Evolutionary conservation across 2,888 invertebrate species (phyloP).

Genomic region (Myopa tessellatipennis): DNA sequence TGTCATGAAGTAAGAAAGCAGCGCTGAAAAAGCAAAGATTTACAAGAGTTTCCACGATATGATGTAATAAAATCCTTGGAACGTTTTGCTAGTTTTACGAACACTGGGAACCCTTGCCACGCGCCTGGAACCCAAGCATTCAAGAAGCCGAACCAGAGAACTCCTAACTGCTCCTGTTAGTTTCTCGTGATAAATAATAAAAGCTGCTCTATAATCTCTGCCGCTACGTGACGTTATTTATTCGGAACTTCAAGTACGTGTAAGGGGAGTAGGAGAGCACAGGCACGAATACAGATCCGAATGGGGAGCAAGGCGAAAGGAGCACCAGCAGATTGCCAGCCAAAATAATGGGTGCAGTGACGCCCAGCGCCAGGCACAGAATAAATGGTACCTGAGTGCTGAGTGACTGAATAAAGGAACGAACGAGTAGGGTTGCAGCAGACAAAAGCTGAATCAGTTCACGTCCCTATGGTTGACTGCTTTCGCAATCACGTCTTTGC

Average conservation of each 20-base stretch:
- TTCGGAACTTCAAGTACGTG: slow-evolving; percentile 64
- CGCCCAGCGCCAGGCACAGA: neutral
- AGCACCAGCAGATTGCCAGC: neutral
- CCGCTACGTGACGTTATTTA: slow-evolving; percentile 68
- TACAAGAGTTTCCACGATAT: slow-evolving; percentile 63
- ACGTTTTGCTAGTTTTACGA: slow-evolving; percentile 29
- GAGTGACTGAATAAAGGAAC: neutral
- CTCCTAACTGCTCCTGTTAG: slow-evolving; percentile 45
- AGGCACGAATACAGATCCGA: too few species aligned
- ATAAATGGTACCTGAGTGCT: neutral
- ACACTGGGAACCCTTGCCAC: neutral
- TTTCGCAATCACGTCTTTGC: slow-evolving; percentile 67
- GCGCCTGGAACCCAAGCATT: neutral
- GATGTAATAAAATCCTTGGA: slow-evolving; percentile 62
- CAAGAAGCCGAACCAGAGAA: slow-evolving; percentile 26
- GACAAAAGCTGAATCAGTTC: slow-evolving; percentile 61
- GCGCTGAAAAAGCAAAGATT: slow-evolving; percentile 59
- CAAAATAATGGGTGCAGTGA: slow-evolving; percentile 4
- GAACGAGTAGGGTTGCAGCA: neutral
- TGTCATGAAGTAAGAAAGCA: slow-evolving; percentile 34
- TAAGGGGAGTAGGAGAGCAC: neutral
- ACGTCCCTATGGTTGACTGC: slow-evolving; percentile 67
- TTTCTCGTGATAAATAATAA: slow-evolving; percentile 62
- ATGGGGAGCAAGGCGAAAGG: neutral
- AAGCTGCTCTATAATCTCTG: slow-evolving; percentile 63